These are phyloP conservation scores for Pantherophis vulpinus DNA, from an alignment of 2,797 vertebrate species.

Conservation along the genomic window DNA sequence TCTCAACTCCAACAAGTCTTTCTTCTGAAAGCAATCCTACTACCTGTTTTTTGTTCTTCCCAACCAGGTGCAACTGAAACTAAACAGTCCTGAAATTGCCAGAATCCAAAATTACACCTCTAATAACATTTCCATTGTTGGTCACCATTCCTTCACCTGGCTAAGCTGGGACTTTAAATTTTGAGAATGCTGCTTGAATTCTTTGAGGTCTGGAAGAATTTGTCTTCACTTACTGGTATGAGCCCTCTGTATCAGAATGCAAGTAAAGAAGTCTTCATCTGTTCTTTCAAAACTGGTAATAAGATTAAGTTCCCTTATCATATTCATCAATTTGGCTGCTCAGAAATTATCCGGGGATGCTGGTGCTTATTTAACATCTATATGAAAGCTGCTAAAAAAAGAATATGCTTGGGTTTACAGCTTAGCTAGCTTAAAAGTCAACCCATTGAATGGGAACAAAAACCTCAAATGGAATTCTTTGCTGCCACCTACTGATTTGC, in stretches of 20 bases:
- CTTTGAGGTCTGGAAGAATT: not conserved
- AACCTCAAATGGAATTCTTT: not conserved
- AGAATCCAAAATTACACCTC: not conserved
- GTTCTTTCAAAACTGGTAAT: not conserved
- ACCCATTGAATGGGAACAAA: not conserved
- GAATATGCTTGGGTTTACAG: not conserved
- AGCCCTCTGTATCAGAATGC: not conserved
- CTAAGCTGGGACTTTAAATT: not conserved
- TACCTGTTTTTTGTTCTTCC: not conserved
- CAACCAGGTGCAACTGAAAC: not conserved
- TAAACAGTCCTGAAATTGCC: not conserved
- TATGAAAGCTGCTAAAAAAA: not conserved
- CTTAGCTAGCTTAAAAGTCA: not conserved
- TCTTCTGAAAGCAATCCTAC: not conserved
- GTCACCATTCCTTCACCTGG: not conserved
- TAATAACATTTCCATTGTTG: not conserved
- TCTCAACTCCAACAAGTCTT: not conserved
- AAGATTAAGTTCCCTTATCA: not conserved
- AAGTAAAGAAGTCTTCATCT: not conserved
- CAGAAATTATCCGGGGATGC: not conserved
- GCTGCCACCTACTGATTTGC: not conserved
- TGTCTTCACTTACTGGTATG: not conserved
- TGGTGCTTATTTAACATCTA: not conserved
- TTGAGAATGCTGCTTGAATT: not conserved
- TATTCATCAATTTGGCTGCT: not conserved